A percentile compares a stretch with the other conserved stretches of the same genome.
phyloP scores from a whole-genome alignment of 2,797 vertebrate genomes.

The Hydrophis major region DNA sequence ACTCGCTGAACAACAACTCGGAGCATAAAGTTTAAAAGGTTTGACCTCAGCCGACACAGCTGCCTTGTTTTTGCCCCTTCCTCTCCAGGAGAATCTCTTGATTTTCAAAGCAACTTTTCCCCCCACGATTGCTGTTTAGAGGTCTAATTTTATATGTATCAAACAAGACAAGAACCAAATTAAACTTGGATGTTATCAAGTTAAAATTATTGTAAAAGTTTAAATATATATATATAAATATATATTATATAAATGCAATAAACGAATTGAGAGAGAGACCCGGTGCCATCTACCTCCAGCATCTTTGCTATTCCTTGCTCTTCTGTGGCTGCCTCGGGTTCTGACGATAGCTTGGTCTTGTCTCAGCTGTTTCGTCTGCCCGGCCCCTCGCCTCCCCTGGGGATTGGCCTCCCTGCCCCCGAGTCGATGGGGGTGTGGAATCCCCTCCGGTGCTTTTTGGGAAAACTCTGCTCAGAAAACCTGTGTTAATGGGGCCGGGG shows the following conservation, averaged over 20 bases:
- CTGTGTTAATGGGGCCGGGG: neutral
- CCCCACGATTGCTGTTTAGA: conserved; percentile 66
- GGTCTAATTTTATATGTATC: conserved; percentile 76
- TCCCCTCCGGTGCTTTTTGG: neutral
- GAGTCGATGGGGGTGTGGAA: neutral
- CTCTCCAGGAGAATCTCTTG: neutral
- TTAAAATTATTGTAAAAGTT: conserved; percentile 72
- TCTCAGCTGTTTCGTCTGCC: neutral
- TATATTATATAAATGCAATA: conserved; percentile 70
- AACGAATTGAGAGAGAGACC: conserved; percentile 54
- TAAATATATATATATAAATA: conserved; percentile 63
- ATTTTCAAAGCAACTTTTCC: conserved; percentile 21
- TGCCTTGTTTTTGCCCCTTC: conserved; percentile 37
- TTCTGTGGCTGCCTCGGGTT: neutral
- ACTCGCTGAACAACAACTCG: conserved; percentile 1
- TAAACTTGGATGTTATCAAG: conserved; percentile 69
- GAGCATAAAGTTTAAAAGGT: neutral
- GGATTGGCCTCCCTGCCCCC: neutral
- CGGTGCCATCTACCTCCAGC: neutral
- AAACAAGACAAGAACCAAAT: conserved; percentile 69
- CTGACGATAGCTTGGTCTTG: too few relatives aligned
- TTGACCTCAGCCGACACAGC: too few relatives aligned
- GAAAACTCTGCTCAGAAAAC: neutral
- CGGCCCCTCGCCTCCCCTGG: neutral
- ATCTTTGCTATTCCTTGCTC: neutral